Conservation (phyloP, 2,113 vertebrate genomes). For the zebrafish (Danio rerio) region DNA sequence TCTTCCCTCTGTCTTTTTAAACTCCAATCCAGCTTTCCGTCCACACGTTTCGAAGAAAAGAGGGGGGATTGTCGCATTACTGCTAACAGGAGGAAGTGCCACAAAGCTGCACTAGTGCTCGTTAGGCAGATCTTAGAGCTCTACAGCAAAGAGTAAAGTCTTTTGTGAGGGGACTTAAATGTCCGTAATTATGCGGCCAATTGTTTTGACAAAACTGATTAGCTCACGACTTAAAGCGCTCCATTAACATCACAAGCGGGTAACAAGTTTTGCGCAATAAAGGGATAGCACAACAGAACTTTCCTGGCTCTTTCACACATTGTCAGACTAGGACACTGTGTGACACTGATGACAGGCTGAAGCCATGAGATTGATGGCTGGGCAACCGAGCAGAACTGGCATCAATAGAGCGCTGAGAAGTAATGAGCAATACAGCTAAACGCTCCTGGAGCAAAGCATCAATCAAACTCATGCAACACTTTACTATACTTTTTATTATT, state of each 20-base stretch:
- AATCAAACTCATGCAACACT: conserved; percentile 17
- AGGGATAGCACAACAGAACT: conserved; percentile 22
- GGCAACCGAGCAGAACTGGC: conserved; percentile 36
- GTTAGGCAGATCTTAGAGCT: conserved; percentile 38
- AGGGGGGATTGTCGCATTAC: conserved; percentile 53
- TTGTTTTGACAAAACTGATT: conserved; percentile 47
- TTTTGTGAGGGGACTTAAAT: conserved; percentile 45
- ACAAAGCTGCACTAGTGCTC: conserved; percentile 41
- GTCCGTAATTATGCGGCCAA: conserved; percentile 36
- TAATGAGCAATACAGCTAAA: conserved; percentile 20
- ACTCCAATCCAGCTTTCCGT: conserved; percentile 46
- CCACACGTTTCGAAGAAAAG: conserved; percentile 55
- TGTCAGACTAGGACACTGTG: conserved; percentile 22
- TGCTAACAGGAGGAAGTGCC: conserved; percentile 52
- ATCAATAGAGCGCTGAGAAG: conserved; percentile 30
- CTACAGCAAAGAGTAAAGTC: conserved; percentile 42
- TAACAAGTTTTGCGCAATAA: conserved; percentile 22
- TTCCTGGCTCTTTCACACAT: not conserved
- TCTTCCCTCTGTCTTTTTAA: conserved; percentile 32
- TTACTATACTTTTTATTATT: not conserved
- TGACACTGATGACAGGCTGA: conserved; percentile 30
- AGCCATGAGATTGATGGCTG: conserved; percentile 28
- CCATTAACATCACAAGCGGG: conserved; percentile 48
- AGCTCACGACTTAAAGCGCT: conserved; percentile 41
- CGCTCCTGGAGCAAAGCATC: not conserved